Conservation (phyloP, 1,140 invertebrate genomes). For the Zaprionus davidi region DNA sequence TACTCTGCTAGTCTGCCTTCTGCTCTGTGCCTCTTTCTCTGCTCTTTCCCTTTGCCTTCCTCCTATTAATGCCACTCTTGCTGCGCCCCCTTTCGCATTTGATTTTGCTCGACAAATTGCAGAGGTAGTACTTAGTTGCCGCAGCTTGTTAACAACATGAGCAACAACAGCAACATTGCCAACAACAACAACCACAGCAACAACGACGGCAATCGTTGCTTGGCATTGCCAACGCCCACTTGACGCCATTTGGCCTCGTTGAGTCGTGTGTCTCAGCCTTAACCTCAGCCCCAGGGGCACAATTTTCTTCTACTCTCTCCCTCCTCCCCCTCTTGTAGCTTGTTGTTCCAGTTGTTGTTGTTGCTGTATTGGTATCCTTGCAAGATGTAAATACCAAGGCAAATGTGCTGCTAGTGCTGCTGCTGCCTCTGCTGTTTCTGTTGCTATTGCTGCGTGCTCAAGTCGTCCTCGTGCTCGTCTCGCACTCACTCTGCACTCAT, state of each 20-base stretch:
- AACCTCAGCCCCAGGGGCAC: constrained; percentile 20
- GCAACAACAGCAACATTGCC: constrained; percentile 10
- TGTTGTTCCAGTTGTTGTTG: constrained; percentile 7
- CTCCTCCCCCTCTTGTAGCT: not conserved
- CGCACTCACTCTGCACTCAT: constrained; percentile 26
- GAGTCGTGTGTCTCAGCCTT: constrained; percentile 6
- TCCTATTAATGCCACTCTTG: no score
- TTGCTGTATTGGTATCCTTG: constrained; percentile 35
- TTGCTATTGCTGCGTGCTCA: not conserved
- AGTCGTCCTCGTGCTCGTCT: not conserved
- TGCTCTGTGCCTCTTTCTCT: not conserved
- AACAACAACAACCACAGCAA: constrained; percentile 5
- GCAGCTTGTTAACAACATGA: constrained; percentile 48
- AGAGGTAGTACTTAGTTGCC: constrained; percentile 29
- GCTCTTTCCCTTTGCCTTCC: no score
- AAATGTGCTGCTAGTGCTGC: constrained; percentile 14
- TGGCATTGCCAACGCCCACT: constrained; percentile 38
- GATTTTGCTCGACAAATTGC: constrained; percentile 44
- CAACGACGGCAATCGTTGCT: constrained; percentile 16
- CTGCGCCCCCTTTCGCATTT: constrained; percentile 25
- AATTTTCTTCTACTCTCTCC: constrained; percentile 15
- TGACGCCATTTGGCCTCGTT: constrained; percentile 50
- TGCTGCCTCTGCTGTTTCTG: not conserved
- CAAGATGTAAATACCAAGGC: constrained; percentile 40
- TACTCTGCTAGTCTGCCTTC: not conserved